Evolutionary conservation across 1,140 invertebrate species (phyloP), one percentile per base, ranked within the genome.

Genomic region (Bombus haemorrhoidalis): DNA sequence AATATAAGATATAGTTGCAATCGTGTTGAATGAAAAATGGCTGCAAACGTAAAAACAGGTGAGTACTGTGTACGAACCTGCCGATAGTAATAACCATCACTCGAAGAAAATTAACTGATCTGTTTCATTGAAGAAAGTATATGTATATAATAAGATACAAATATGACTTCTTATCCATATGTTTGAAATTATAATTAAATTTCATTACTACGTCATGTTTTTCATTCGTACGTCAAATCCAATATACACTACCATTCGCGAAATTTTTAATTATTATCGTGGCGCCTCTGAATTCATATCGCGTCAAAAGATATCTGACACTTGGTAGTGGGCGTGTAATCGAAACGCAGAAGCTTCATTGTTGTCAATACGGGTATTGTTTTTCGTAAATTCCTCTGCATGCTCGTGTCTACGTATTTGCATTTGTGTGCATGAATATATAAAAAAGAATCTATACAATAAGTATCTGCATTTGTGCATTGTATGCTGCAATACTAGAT

Each of bases 41-140:
- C 94, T 78, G 91, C 93, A 79, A 91, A 93, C 83, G 86, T 91
- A 83, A 87, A 89, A 92, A 92, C 93, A 94, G 93, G 93, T 94
- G 91, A 93, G 93, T 91, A 68, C 53, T 43, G 77, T 81, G 73
- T 71, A 75, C 39, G 83, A 71, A 73, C 85, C 80, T 76, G 73
- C 83, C 81, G 73, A 57, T 77, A 41, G 37, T 71, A n/a, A 6
- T 66, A 47, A 39, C 10, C 39, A 22, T 74, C 34, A 8, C 53
- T 66, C 9, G 12, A 53, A 34, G n/a, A 43, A 32, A 66, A 53
- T 57, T 68, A n/a, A 79, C 12, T 25, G 34, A 47, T 68, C 15
- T 32, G 39, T 39, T 32, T 34, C 34, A 15, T 64, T 37, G 1
- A 37, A 8, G 9, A 25, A 75, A 66, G 43, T 47, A 13, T 15